Evolutionary conservation across 2,888 invertebrate genomes (phyloP).

Genomic region (Cryptocheilus praepositus): DNA sequence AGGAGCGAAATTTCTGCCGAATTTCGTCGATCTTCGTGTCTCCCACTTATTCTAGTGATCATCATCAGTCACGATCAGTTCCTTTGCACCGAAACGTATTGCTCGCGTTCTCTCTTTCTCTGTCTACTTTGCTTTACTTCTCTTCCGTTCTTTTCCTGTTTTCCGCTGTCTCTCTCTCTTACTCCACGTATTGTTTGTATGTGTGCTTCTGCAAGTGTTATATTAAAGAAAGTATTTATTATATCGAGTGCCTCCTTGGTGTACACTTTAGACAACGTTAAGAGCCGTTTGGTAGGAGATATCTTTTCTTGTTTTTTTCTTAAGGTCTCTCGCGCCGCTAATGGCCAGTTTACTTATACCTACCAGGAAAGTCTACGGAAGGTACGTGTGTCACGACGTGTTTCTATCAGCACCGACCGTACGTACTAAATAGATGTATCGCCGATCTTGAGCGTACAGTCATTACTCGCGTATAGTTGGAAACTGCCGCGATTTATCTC

Average conservation of each 20-base stretch:
- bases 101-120: not conserved
- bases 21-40: slow-evolving; percentile 40
- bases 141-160: not conserved
- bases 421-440: slow-evolving; percentile 56
- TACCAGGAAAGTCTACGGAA: slow-evolving; percentile 80
- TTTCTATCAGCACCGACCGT: slow-evolving; percentile 55
- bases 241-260: slow-evolving; percentile 64
- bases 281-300: slow-evolving; percentile 69
- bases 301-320: slow-evolving; percentile 77
- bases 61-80: too few relatives aligned
- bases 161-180: slow-evolving; percentile 13
- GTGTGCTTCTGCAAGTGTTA: slow-evolving; percentile 20
- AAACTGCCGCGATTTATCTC: too few relatives aligned
- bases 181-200: slow-evolving; percentile 18
- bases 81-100: too few relatives aligned
- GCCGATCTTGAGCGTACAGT: too few relatives aligned
- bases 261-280: slow-evolving; percentile 59
- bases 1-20: not conserved
- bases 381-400: slow-evolving; percentile 66
- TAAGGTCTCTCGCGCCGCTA: slow-evolving; percentile 81
- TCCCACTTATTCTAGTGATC: slow-evolving; percentile 16
- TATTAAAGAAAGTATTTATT: slow-evolving; percentile 25
- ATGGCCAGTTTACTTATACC: slow-evolving; percentile 82
- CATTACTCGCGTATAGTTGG: too few relatives aligned
- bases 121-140: not conserved